Conservation (phyloP, 2,113 vertebrate species). For the Limnothrissa miodon region DNA sequence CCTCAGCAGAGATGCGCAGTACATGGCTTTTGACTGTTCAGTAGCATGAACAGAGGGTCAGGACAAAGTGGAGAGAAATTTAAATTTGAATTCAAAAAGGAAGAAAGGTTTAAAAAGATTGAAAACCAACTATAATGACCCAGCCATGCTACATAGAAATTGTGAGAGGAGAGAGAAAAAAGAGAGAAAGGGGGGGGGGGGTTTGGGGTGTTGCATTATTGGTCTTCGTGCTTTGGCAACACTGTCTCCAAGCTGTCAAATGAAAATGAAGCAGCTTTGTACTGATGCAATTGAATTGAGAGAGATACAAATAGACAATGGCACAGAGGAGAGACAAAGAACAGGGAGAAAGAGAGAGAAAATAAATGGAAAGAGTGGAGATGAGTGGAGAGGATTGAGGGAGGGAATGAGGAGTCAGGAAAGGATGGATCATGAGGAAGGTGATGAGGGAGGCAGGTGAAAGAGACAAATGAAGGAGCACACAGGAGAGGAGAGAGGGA, state of each 20-base stretch:
- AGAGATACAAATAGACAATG: not conserved
- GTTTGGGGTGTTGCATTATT: not conserved
- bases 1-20: slow-evolving; percentile 43
- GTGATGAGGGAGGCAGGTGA: not conserved
- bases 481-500: not conserved
- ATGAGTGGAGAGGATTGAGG: no score
- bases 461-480: no score
- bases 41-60: not conserved
- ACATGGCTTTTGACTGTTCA: slow-evolving; percentile 59
- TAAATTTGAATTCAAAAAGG: no score
- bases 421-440: not conserved
- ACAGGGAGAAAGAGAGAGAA: not conserved
- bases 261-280: no score
- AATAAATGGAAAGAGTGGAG: no score
- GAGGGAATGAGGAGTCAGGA: no score
- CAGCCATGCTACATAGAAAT: not conserved
- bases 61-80: slow-evolving; percentile 22
- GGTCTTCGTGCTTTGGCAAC: no score
- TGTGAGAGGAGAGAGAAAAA: not conserved
- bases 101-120: no score
- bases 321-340: not conserved
- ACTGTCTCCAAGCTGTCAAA: no score
- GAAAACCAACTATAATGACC: no score
- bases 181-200: not conserved
- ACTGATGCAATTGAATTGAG: no score